These are phyloP conservation scores for Heliconius melpomene DNA, from an alignment of 1,140 invertebrate genomes.

Conservation along the genomic window DNA sequence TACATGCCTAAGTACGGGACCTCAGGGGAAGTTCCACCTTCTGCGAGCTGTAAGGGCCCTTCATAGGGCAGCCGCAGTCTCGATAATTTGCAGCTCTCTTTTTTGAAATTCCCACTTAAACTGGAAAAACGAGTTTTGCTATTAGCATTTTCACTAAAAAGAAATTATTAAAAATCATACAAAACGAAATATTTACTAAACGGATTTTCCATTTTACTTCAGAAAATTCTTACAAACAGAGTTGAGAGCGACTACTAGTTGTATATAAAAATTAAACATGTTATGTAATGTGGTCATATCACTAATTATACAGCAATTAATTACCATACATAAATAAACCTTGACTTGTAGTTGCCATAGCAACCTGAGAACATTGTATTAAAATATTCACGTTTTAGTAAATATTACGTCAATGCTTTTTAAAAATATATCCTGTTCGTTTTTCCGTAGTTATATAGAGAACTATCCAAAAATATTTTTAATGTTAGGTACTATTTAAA, in stretches of 20 bases:
- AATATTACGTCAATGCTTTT: neutral
- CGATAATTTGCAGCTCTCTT: too few species aligned
- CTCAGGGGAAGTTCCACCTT: too few species aligned
- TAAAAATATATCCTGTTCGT: neutral
- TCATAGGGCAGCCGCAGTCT: too few species aligned
- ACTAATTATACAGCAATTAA: neutral
- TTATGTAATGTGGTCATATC: neutral
- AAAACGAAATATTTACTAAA: too few species aligned
- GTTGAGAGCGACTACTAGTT: neutral
- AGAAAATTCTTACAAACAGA: too few species aligned
- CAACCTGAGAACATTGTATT: neutral
- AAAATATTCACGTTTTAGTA: neutral
- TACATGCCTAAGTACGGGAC: too few species aligned
- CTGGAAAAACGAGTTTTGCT: too few species aligned
- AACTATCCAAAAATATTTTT: neutral
- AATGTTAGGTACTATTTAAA: neutral
- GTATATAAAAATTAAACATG: neutral
- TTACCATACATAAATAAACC: neutral
- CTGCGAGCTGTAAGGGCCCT: too few species aligned
- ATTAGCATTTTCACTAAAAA: too few species aligned
- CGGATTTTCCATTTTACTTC: too few species aligned
- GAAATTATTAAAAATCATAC: too few species aligned
- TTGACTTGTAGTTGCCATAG: constrained; percentile 8
- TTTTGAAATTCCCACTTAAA: too few species aligned
- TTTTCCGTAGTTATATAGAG: neutral